Conservation (phyloP, 2,113 vertebrate genomes). For the Conger conger region DNA sequence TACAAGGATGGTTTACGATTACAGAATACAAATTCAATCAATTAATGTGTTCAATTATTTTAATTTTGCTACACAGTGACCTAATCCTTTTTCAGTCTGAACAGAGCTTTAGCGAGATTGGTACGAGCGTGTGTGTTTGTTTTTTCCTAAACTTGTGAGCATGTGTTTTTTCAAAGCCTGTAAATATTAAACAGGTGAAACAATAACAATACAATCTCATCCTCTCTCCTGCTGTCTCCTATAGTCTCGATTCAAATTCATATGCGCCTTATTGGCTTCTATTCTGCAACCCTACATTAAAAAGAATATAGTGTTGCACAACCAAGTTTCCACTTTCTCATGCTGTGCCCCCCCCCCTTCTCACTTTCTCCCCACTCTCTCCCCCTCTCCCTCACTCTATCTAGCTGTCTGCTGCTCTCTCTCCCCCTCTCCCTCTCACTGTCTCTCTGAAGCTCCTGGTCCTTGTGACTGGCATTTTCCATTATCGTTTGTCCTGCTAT, state of each 20-base stretch:
- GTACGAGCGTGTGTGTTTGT: no score
- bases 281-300: no score
- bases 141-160: background rate
- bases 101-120: no score
- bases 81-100: no score
- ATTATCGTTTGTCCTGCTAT: background rate
- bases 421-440: background rate
- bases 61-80: background rate
- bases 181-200: background rate
- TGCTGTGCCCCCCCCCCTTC: no score
- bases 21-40: background rate
- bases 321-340: background rate
- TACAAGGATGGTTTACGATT: background rate
- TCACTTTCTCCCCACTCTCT: background rate
- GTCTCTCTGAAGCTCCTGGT: background rate
- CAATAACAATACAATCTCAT: background rate
- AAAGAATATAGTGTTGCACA: background rate
- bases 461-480: constrained; percentile 24
- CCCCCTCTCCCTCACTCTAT: background rate
- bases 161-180: background rate
- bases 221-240: background rate
- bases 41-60: background rate
- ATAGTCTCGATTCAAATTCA: background rate
- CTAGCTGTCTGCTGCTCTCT: background rate
- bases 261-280: background rate